A percentile compares a stretch with the other conserved stretches of the same genome.
These are phyloP conservation scores for Mythimna vitellina DNA, from an alignment of 2,888 invertebrate genomes.

Conservation along the genomic window DNA sequence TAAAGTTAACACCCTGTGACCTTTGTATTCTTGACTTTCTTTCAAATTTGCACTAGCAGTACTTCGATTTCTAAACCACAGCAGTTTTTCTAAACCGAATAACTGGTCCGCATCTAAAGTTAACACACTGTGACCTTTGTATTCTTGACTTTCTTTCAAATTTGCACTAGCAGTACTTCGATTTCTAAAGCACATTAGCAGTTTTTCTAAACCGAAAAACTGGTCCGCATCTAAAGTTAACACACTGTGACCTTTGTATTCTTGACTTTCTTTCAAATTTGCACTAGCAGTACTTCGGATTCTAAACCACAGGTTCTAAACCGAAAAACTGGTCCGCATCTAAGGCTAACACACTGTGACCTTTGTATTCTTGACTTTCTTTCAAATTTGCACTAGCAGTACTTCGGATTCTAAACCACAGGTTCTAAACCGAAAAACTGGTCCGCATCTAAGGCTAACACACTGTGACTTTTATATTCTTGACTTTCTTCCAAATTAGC, in stretches of 20 bases:
- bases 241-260: not conserved
- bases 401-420: not conserved
- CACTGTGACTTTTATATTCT: too few relatives aligned
- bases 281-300: not conserved
- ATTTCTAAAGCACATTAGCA: not conserved
- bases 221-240: too few relatives aligned
- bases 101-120: too few relatives aligned
- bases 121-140: too few relatives aligned
- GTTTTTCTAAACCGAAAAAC: not conserved
- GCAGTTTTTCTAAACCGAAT: too few relatives aligned
- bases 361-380: constrained; percentile 28
- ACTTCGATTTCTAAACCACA: not conserved
- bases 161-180: not conserved
- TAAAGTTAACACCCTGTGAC: too few relatives aligned
- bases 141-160: constrained; percentile 19
- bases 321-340: not conserved
- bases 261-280: constrained; percentile 28
- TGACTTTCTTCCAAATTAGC: constrained; percentile 20
- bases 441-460: too few relatives aligned
- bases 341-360: too few relatives aligned
- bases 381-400: not conserved
- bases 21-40: constrained; percentile 28
- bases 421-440: too few relatives aligned
- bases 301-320: too few relatives aligned
- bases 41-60: not conserved